phyloP scores from a whole-genome alignment of 2,113 vertebrate genomes.

The Carassius gibelio region DNA sequence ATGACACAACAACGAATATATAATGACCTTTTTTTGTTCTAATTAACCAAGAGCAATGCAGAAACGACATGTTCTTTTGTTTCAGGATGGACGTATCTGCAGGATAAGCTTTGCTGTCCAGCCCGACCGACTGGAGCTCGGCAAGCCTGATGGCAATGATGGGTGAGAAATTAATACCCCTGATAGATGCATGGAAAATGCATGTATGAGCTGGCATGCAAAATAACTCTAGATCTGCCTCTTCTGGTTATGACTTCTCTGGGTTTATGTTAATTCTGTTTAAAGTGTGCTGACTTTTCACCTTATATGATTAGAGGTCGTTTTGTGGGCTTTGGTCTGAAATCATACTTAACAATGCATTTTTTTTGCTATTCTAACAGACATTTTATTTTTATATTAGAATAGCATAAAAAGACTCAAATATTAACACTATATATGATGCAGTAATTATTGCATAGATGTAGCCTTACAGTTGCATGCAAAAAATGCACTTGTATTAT shows the following conservation, averaged over 20 bases:
- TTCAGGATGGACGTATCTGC: conserved; percentile 96
- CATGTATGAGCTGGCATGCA: conserved; percentile 21
- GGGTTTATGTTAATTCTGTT: neutral
- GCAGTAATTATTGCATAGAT: neutral
- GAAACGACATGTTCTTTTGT: conserved; percentile 39
- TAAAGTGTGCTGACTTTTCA: neutral
- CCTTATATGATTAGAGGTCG: neutral
- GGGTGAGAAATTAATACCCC: conserved; percentile 83
- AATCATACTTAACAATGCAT: neutral
- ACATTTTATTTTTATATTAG: neutral
- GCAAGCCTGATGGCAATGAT: conserved; percentile 96
- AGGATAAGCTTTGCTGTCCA: conserved; percentile 98
- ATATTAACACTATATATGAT: neutral
- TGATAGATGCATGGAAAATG: neutral
- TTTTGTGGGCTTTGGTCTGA: neutral
- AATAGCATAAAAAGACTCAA: neutral
- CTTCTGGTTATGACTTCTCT: neutral
- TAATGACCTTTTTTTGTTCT: no score
- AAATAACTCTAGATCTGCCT: neutral
- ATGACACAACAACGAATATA: no score
- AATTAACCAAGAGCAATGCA: neutral
- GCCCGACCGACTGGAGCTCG: conserved; percentile 96
- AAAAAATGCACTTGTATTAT: neutral
- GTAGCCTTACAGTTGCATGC: neutral
- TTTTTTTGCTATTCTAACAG: no score